Conservation (phyloP, 92 coral and sea anemone genomes). For the Porites cylindrica region DNA sequence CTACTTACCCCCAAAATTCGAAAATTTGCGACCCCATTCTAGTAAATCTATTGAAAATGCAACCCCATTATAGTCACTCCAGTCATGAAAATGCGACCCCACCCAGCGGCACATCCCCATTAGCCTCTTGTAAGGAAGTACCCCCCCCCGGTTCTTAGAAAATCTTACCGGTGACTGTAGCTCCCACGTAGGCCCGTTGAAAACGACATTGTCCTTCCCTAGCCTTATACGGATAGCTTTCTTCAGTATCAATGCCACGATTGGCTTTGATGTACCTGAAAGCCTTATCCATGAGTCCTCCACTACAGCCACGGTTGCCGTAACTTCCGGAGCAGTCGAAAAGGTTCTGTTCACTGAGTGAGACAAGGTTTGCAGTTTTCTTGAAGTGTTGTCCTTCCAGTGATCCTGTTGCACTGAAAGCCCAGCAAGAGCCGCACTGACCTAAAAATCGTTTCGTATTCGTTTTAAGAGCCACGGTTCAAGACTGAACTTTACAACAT, state of each 20-base stretch:
- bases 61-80: too few relatives aligned
- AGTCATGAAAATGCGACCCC: too few relatives aligned
- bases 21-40: too few relatives aligned
- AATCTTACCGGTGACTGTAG: not conserved
- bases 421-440: slow-evolving; percentile 98
- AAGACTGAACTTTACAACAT: not conserved
- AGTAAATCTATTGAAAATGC: too few relatives aligned
- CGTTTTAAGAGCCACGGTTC: not conserved
- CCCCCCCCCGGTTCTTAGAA: too few relatives aligned
- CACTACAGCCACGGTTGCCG: slow-evolving; percentile 86
- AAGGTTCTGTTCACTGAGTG: slow-evolving; percentile 91
- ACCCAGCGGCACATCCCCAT: too few relatives aligned
- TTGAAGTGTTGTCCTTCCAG: slow-evolving; percentile 89
- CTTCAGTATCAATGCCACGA: slow-evolving; percentile 81
- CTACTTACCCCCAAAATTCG: too few relatives aligned
- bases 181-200: not conserved
- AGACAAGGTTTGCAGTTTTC: slow-evolving; percentile 79
- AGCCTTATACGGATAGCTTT: slow-evolving; percentile 74
- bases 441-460: slow-evolving; percentile 30
- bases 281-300: slow-evolving; percentile 86
- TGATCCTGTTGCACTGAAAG: slow-evolving; percentile 92
- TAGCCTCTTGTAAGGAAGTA: too few relatives aligned
- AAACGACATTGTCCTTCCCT: not conserved
- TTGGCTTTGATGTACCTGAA: slow-evolving; percentile 78
- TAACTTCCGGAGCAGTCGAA: slow-evolving; percentile 78